Conservation (phyloP, 2,888 invertebrate species). For the Criorhina ranunculi region DNA sequence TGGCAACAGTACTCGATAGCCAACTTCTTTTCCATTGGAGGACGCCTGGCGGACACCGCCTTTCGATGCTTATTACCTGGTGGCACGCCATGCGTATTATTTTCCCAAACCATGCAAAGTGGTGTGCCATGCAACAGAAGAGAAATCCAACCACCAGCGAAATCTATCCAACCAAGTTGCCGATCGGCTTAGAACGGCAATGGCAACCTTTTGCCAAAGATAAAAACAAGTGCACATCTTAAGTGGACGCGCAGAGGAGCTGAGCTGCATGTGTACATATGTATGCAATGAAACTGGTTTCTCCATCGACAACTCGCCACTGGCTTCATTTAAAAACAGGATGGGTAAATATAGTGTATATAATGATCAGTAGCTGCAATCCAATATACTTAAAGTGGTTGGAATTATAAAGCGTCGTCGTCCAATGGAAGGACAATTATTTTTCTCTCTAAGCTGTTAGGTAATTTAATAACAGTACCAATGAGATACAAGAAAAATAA, state of each 20-base stretch:
- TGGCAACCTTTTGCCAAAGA: slow-evolving; percentile 72
- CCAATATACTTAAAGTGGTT: slow-evolving; percentile 68
- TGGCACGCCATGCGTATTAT: slow-evolving; percentile 77
- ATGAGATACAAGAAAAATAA: slow-evolving; percentile 54
- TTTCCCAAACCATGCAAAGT: slow-evolving; percentile 74
- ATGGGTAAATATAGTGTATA: slow-evolving; percentile 64
- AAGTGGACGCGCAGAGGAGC: slow-evolving; percentile 60
- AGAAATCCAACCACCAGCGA: slow-evolving; percentile 67
- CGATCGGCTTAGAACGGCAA: slow-evolving; percentile 69
- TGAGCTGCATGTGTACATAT: not conserved
- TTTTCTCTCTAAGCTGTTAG: slow-evolving; percentile 56
- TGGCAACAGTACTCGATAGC: slow-evolving; percentile 72
- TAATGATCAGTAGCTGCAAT: slow-evolving; percentile 76
- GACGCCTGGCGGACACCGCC: slow-evolving; percentile 75
- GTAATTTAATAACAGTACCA: slow-evolving; percentile 71
- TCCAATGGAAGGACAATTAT: slow-evolving; percentile 51
- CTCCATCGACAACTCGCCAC: slow-evolving; percentile 37
- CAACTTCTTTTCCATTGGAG: slow-evolving; percentile 76
- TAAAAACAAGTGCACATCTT: slow-evolving; percentile 76
- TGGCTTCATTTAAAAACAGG: slow-evolving; percentile 66
- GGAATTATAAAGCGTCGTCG: slow-evolving; percentile 48
- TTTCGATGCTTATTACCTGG: slow-evolving; percentile 76
- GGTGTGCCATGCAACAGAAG: slow-evolving; percentile 62
- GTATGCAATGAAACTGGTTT: slow-evolving; percentile 61
- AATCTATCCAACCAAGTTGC: slow-evolving; percentile 71